Evolutionary conservation across 1,140 invertebrate genomes (phyloP), one percentile per base, ranked within the genome.

Genomic region (Aphis craccivora): DNA sequence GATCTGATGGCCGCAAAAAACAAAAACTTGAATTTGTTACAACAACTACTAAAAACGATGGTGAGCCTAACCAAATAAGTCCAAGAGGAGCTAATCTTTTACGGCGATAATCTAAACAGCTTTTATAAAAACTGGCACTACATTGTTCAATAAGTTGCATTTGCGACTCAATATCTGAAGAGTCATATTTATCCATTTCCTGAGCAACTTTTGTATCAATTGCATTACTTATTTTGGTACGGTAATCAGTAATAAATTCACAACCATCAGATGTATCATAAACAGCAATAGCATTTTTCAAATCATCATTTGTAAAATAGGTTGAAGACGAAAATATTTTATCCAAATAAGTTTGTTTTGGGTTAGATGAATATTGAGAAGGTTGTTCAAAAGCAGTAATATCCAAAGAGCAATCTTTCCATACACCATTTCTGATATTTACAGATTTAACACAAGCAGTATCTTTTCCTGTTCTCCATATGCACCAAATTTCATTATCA

Each of bases 201-300:
- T 93, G 91, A 55, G 91, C 84, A 51, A 93, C 91, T 93, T 93
- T 93, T n/a, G 48, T 86, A 53, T 93, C 91, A 86, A 93, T 93
- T 84, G 37, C 91, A 84, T 93, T 86, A 84, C 91, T 93, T 53
- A 93, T 93, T 30, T 93, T 93, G 7, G 81, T 40, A 53, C 91
- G 67, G 25, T 93, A 93, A 93, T 93, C 91, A 20, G 51, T 55
- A 53, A 93, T 51, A 53, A 86, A 55, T 53, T 93, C 81, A 86
- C 35, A 93, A 11, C 84, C 84, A 43, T 93, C 91, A 40, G 91
- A 93, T 30, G 91, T 93, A 86, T 93, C 91, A 86, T 93, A 93
- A 55, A 93, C 91, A 86, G 91, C n/a, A 84, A 93, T 93, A 55
- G 91, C 91, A 86, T 93, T 93, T 93, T 93, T 93, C 23, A 93